These are phyloP conservation scores for Sarcophilus harrisii DNA, from an alignment of 2,797 vertebrate species.

Conservation along the genomic window DNA sequence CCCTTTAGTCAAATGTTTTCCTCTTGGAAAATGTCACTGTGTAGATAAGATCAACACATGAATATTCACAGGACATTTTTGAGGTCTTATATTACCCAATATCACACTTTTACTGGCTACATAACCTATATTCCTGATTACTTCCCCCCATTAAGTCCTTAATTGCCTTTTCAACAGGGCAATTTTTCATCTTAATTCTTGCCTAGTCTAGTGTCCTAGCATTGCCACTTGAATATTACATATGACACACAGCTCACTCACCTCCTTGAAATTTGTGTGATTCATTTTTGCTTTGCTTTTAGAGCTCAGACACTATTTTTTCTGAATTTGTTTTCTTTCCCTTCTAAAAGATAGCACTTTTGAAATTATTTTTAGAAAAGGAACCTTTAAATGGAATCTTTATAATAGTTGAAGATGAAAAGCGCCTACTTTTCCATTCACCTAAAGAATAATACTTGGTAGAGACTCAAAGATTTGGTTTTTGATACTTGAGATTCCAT, in stretches of 20 bases:
- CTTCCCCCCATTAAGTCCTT: slow-evolving; percentile 81
- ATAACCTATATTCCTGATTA: slow-evolving; percentile 75
- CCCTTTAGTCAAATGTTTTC: slow-evolving; percentile 84
- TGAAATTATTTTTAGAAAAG: slow-evolving; percentile 46
- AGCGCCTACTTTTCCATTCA: neutral
- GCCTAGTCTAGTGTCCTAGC: slow-evolving; percentile 75
- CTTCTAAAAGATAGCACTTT: slow-evolving; percentile 49
- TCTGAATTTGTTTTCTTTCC: slow-evolving; percentile 44
- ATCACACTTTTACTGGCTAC: slow-evolving; percentile 71
- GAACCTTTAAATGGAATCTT: slow-evolving; percentile 45
- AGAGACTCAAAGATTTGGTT: slow-evolving; percentile 45
- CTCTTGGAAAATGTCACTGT: slow-evolving; percentile 85
- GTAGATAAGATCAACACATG: slow-evolving; percentile 85
- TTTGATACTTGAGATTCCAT: slow-evolving; percentile 28
- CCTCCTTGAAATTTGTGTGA: slow-evolving; percentile 59
- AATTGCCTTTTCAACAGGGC: slow-evolving; percentile 81
- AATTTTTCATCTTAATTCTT: slow-evolving; percentile 83
- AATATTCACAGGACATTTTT: slow-evolving; percentile 83
- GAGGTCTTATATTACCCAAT: slow-evolving; percentile 68
- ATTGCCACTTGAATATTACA: slow-evolving; percentile 67
- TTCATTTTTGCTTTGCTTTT: slow-evolving; percentile 68
- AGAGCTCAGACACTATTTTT: slow-evolving; percentile 44
- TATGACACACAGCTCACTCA: slow-evolving; percentile 65
- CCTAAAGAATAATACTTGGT: slow-evolving; percentile 38
- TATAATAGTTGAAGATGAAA: slow-evolving; percentile 41